A percentile compares a stretch with the other conserved stretches of the same genome.
phyloP scores from a whole-genome alignment of 2,888 invertebrate species.

The Pseudococcus longispinus region DNA sequence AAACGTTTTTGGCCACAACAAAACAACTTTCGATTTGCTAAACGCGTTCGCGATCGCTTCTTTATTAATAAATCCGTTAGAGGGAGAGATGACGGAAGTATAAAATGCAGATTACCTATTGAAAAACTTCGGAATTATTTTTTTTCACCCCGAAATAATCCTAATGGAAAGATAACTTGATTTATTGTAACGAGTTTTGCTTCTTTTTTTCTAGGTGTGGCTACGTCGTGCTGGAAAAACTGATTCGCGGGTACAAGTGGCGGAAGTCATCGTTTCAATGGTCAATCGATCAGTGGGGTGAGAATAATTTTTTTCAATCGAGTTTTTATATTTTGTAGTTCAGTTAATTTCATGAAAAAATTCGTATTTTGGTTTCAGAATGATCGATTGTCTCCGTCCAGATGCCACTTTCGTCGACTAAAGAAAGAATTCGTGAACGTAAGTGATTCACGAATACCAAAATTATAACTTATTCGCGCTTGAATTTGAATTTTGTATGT shows the following conservation, averaged over 20 bases:
- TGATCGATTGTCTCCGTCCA: too few species aligned
- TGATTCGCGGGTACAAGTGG: neutral
- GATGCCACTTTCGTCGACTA: too few species aligned
- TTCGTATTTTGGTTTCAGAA: too few species aligned
- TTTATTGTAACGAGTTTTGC: neutral
- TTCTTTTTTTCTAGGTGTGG: neutral
- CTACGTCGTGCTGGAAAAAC: neutral
- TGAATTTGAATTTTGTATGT: too few species aligned
- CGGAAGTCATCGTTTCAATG: neutral
- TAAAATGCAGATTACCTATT: neutral
- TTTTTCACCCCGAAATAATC: neutral
- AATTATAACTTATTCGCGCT: too few species aligned
- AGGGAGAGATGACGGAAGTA: neutral
- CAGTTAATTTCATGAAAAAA: too few species aligned
- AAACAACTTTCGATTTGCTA: conserved; percentile 3
- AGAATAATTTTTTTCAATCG: too few species aligned
- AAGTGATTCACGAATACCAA: too few species aligned
- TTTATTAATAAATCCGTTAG: conserved; percentile 30
- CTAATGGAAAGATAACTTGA: neutral
- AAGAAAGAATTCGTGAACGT: too few species aligned
- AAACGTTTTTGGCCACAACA: conserved; percentile 26
- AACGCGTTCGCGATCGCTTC: neutral
- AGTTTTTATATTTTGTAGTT: too few species aligned
- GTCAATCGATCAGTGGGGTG: neutral
- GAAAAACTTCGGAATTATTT: neutral